Conservation (phyloP, 2,113 vertebrate species). For the Ariopsis seemanni region DNA sequence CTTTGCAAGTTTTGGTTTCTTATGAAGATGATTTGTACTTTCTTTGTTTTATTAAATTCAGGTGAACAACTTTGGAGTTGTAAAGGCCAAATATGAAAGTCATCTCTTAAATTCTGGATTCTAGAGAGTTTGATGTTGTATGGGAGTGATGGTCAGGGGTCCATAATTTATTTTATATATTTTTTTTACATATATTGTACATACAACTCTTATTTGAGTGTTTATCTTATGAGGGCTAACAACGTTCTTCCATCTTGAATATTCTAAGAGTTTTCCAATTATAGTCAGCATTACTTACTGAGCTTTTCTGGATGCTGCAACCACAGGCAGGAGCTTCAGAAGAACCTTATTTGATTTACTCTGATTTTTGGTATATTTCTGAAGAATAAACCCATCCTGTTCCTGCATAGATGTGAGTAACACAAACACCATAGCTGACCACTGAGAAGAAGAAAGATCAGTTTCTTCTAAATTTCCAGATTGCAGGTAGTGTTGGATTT, state of each 20-base stretch:
- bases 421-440: constrained; percentile 10
- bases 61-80: too few relatives aligned
- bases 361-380: not conserved
- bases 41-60: too few relatives aligned
- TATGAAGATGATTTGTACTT: too few relatives aligned
- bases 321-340: not conserved
- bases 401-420: not conserved
- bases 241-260: not conserved
- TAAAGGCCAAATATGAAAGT: too few relatives aligned
- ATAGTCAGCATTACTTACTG: not conserved
- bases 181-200: not conserved
- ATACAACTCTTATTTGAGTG: too few relatives aligned
- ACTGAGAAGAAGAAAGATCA: not conserved
- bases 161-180: too few relatives aligned
- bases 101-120: too few relatives aligned
- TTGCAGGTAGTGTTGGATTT: not conserved
- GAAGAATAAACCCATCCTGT: not conserved
- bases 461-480: not conserved
- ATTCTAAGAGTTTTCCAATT: not conserved
- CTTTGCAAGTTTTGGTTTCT: too few relatives aligned
- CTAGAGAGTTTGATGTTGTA: too few relatives aligned
- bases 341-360: not conserved
- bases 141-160: too few relatives aligned
- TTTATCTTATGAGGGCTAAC: not conserved
- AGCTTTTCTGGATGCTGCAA: constrained; percentile 1